These are phyloP conservation scores for Battus philenor DNA, from an alignment of 1,140 invertebrate genomes.

Conservation along the genomic window DNA sequence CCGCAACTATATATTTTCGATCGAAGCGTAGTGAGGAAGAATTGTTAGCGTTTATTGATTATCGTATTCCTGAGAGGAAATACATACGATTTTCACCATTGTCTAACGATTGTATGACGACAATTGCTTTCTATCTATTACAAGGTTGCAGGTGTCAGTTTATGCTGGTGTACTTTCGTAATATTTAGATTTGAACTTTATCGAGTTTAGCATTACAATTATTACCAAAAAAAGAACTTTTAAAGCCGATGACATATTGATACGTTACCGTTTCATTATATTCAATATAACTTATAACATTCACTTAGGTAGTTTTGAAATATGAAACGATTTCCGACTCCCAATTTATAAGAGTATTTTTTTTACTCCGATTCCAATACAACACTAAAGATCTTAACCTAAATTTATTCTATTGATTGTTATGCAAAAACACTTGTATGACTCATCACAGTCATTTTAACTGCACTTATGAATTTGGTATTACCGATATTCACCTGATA, in stretches of 20 bases:
- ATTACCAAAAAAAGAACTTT: conserved; percentile 52
- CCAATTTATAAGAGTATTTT: conserved; percentile 44
- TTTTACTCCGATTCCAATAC: conserved; percentile 52
- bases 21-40: background rate
- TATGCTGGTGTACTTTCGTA: conserved; percentile 62
- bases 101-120: conserved; percentile 42
- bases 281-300: too few species aligned
- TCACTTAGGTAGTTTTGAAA: conserved; percentile 33
- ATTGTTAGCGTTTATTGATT: conserved; percentile 15
- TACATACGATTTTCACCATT: conserved; percentile 51
- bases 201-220: conserved; percentile 47
- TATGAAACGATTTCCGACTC: conserved; percentile 35
- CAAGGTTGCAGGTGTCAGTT: conserved; percentile 67
- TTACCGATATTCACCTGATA: conserved; percentile 53
- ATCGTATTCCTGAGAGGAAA: conserved; percentile 38
- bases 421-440: conserved; percentile 70
- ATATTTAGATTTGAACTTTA: conserved; percentile 56
- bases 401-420: conserved; percentile 73
- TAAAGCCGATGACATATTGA: conserved; percentile 62
- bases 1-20: background rate
- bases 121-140: conserved; percentile 65
- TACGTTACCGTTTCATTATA: conserved; percentile 60
- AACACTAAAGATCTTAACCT: conserved; percentile 71
- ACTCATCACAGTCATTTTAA: conserved; percentile 43
- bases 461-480: conserved; percentile 28